Evolutionary conservation across 2,888 invertebrate species (phyloP), one percentile per base, ranked within the genome.

Genomic region (Elysia crispata): DNA sequence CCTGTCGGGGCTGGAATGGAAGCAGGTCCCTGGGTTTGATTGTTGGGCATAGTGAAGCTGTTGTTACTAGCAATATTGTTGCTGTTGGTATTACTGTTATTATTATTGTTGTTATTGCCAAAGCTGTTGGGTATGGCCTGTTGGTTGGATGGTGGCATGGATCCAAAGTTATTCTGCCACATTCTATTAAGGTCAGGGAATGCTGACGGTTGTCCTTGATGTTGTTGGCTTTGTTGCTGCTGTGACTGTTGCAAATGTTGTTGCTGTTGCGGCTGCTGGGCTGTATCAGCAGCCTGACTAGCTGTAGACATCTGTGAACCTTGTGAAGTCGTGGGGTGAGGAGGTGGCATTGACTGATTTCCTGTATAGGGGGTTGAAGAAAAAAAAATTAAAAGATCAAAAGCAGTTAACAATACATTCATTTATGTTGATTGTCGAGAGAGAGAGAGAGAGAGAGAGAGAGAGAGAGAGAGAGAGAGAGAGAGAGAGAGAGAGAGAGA

Each of bases 81-180:
- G 41, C 11, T 41, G 41, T 11, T 41, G 41, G 3, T 41, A 11
- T 3, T 41, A 70, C 33, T 73, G 31, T 18, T 72, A 30, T 23
- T 74, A 41, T 15, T 62, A 77, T 25, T 70, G 67, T 15, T 33
- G 69, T 49, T 57, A 28, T 62, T 79, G 82, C 49, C 13, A 82
- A 79, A 23, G 83, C 72, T 18, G 79, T 74, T 25, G 78, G 28
- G 23, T 75, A 20, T 15, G 67, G 18, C 18, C 73, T 50, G 15
- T 20, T 41, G n/a, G 3, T 70, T 33, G 30, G 25, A 13, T 18
- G 66, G 41, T 23, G 80, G 70, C 15, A 31, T 41, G 11, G 80
- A 50, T 1, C 80, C 80, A 76, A 80, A 80, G 31, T 80, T 80
- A 50, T 60, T 76, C 28, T 80, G 80, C 80, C 80, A 80, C 80